Conservation (phyloP, 2,888 invertebrate genomes). For the Euzophera pinguis region DNA sequence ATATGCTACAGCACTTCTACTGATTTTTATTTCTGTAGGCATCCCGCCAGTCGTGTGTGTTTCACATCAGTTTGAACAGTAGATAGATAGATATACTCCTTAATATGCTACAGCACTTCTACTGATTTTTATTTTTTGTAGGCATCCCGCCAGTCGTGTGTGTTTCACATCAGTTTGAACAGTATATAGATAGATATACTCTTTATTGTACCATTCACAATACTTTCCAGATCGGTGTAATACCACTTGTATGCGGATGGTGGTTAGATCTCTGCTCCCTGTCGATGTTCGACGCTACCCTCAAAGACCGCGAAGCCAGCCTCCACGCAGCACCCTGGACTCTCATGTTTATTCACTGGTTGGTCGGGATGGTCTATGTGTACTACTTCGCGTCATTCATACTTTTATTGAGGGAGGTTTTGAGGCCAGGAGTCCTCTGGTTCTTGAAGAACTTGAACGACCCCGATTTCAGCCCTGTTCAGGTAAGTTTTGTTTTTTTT, state of each 20-base stretch:
- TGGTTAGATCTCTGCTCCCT: conserved; percentile 99
- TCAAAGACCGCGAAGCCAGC: conserved; percentile 92
- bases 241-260: conserved; percentile 98
- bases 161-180: too few relatives aligned
- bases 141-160: too few relatives aligned
- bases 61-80: too few relatives aligned
- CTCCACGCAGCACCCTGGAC: conserved; percentile 96
- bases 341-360: conserved; percentile 99
- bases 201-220: background rate
- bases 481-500: conserved; percentile 82
- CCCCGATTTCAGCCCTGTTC: conserved; percentile 99
- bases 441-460: conserved; percentile 98
- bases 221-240: conserved; percentile 86
- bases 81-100: too few relatives aligned
- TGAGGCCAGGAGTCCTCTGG: conserved; percentile 98
- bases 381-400: conserved; percentile 99
- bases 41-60: too few relatives aligned
- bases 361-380: conserved; percentile 99
- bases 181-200: too few relatives aligned
- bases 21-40: too few relatives aligned
- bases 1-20: too few relatives aligned
- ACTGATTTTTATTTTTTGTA: too few relatives aligned
- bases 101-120: too few relatives aligned
- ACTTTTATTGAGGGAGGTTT: conserved; percentile 92
- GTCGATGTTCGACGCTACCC: conserved; percentile 92